Conservation (phyloP, 2,888 invertebrate genomes). For the Troides aeacus region DNA sequence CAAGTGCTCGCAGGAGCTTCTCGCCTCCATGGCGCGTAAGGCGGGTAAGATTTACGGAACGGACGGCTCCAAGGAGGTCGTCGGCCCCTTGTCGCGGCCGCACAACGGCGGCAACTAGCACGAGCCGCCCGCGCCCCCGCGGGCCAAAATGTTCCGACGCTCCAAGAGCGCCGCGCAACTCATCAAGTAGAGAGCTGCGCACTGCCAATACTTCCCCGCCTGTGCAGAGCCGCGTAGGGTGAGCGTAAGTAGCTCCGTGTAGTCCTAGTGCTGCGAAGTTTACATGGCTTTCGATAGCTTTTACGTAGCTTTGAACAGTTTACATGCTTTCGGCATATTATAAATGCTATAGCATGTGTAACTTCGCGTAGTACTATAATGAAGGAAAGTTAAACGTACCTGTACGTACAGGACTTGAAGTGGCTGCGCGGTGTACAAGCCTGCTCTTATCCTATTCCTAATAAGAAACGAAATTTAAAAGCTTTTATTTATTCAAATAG, state of each 20-base stretch:
- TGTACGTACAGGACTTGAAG: too few species aligned
- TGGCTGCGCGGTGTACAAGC: background rate
- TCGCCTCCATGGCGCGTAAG: constrained; percentile 98
- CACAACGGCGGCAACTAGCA: constrained; percentile 77
- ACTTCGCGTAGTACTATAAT: background rate
- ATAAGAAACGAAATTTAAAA: background rate
- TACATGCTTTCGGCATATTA: background rate
- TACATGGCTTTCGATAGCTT: constrained; percentile 3
- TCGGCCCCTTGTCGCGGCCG: constrained; percentile 50
- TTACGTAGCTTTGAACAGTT: background rate
- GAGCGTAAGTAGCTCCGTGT: background rate
- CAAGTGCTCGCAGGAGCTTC: constrained; percentile 95
- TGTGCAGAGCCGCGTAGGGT: constrained; percentile 2
- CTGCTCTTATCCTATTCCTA: background rate
- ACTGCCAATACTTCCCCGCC: constrained; percentile 8
- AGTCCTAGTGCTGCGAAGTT: constrained; percentile 11
- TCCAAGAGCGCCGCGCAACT: constrained; percentile 79
- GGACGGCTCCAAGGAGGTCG: constrained; percentile 65
- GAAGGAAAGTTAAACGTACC: background rate
- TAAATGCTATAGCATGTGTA: background rate
- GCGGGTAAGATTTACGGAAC: constrained; percentile 99
- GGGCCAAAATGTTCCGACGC: constrained; percentile 79
- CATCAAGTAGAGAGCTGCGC: constrained; percentile 65
- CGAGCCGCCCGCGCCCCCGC: constrained; percentile 72
- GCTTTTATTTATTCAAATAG: background rate